Evolutionary conservation across 2,113 vertebrate species (phyloP), one percentile per base, ranked within the genome.

Genomic region (mouse (Mus musculus)): DNA sequence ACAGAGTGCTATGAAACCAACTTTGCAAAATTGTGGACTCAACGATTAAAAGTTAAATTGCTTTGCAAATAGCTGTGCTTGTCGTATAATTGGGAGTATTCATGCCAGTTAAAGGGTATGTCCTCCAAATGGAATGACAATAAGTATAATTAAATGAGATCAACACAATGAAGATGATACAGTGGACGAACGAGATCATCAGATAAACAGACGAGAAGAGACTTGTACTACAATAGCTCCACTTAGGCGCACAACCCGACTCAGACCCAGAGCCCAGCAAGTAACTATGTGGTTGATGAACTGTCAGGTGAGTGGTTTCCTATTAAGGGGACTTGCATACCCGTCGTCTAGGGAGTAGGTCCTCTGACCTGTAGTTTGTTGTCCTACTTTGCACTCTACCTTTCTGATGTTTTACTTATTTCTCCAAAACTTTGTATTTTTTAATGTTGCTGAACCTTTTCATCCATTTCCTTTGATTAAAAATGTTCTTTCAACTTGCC

Each of bases 141-240:
- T 54, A 72, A 61, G 30, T 94, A 5, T 94, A 81, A 93, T 95
- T 90, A 90, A 95, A 61, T 73, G 54, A 73, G 36, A 71, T 67
- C 46, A 52, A 39, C 30, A 91, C 67, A 87, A 26, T 61, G 61
- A 82, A 69, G n/a, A 7, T 84, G 63, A 36, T 26, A 14, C 49
- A 69, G 11, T 95, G 28, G 86, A 84, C 28, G 69, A 91, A 84
- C 28, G 69, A 91, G 63, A 61, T 75, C 49, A 36, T 77, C 24
- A 24, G 56, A 56, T 67, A 88, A 77, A 69, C 1, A 33, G 59
- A 54, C 26, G 78, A 78, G 39, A 80, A 81, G 91, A 96, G 73
- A 87, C 69, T n/a, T 93, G 46, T 1, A 28, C n/a, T 56, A 39
- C 54, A 49, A 2, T 59, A 73, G 82, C 65, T 94, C 16, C 90